Conservation (phyloP, 2,113 vertebrate genomes). For the Colossoma macropomum region DNA sequence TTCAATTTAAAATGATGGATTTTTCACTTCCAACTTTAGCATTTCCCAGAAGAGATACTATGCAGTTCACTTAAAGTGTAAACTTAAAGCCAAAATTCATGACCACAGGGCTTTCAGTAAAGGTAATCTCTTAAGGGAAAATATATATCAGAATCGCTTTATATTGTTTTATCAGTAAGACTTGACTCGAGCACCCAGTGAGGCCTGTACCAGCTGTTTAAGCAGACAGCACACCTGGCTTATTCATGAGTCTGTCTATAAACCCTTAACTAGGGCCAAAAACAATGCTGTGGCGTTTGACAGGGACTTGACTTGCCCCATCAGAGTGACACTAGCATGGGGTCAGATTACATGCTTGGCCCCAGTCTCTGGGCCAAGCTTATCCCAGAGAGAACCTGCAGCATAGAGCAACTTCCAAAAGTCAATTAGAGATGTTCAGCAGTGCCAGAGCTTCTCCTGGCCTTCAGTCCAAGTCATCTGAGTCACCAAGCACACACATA, state of each 20-base stretch:
- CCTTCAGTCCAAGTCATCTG: conserved; percentile 26
- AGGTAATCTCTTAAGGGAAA: background rate
- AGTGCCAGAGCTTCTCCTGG: conserved; percentile 44
- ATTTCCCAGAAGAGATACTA: no score
- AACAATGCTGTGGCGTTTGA: conserved; percentile 27
- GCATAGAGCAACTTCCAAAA: conserved; percentile 41
- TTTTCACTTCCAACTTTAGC: no score
- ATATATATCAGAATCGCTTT: background rate
- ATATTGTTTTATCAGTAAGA: background rate
- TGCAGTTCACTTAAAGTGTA: no score
- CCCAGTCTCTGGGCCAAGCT: background rate
- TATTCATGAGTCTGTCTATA: conserved; percentile 29
- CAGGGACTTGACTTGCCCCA: conserved; percentile 26
- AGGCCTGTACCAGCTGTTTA: conserved; percentile 34
- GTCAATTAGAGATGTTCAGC: conserved; percentile 54
- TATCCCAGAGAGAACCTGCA: conserved; percentile 34
- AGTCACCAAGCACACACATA: conserved; percentile 38
- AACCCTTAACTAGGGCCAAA: conserved; percentile 39
- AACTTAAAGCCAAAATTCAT: no score
- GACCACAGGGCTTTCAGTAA: no score
- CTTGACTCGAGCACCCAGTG: background rate
- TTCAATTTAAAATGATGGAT: no score
- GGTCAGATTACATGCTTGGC: conserved; percentile 7
- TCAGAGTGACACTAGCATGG: conserved; percentile 24
- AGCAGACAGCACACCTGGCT: conserved; percentile 42